These are phyloP conservation scores for Spisula subtruncata DNA, from an alignment of 2,888 invertebrate species.

Conservation along the genomic window DNA sequence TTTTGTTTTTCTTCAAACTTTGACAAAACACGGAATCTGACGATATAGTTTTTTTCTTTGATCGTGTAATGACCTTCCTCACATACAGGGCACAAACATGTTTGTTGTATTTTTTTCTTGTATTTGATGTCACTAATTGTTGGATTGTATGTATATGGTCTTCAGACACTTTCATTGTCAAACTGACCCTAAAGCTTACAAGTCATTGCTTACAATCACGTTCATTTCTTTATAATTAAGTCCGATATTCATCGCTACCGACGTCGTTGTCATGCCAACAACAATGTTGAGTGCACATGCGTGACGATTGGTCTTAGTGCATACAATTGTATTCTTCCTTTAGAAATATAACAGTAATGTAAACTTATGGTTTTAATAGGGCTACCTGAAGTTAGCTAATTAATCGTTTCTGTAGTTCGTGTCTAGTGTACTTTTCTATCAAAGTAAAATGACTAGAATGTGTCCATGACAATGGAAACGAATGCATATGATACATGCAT, in stretches of 20 bases:
- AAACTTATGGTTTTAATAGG: too few species aligned
- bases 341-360: not conserved
- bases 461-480: too few species aligned
- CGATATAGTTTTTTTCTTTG: too few species aligned
- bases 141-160: not conserved
- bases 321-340: not conserved
- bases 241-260: not conserved
- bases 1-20: too few species aligned
- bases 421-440: too few species aligned
- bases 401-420: too few species aligned
- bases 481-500: too few species aligned
- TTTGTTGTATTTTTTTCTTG: not conserved
- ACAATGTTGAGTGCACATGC: not conserved
- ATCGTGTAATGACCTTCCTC: too few species aligned
- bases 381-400: too few species aligned
- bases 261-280: not conserved
- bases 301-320: not conserved
- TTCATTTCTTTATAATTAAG: conserved; percentile 14
- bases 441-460: too few species aligned
- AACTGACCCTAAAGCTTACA: not conserved
- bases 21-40: too few species aligned
- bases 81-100: not conserved
- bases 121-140: not conserved
- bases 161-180: not conserved
- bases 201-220: not conserved